Base-by-base conservation (phyloP, 2,888 invertebrate species). In the Drosophila pseudotakahashii region DNA sequence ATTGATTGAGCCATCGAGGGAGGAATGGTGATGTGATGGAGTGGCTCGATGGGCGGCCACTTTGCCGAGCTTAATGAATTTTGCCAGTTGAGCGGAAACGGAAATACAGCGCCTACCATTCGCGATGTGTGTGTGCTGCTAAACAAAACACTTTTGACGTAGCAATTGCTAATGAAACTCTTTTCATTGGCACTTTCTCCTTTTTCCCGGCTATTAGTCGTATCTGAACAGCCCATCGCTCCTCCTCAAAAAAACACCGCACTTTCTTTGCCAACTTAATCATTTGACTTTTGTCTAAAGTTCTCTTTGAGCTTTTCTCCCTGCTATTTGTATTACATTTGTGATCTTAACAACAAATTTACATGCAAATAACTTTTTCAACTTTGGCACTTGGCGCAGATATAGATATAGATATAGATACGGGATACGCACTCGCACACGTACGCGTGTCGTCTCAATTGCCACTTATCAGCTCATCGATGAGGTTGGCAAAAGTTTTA, bases 311-410 rank as follows among this genome's bases (percentile, higher is more conserved):
- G 67, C 57, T 60, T 67, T 71, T 55, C 57, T 47, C 32, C 36
- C 54, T 68, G 68, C 57, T 73, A 74, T 74, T 81, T 76, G 83
- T 82, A 78, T 82, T 82, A 85, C 85, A 77, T 83, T 81, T 83
- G 81, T 69, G 79, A 75, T 79, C 73, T 79, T 80, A 80, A 71
- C 79, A 85, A 79, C 85, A 82, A 87, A 85, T 85, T 87, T 85
- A 85, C 82, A 85, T 85, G 88, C 84, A 85, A 85, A 87, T 85
- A 85, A 85, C 85, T 85, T 87, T 84, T 80, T 85, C 79, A 87
- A 87, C 88, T 85, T 84, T 87, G 75, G 61, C 74, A 77, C 80
- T 81, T 84, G 51, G 47, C 19, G 37, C 41, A 52, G 54, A 45
- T 37, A 41, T 51, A 14, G 13, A 45, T 37, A 41, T 51, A 14